Evolutionary conservation across 1,140 invertebrate species (phyloP), one percentile per base, ranked within the genome.

Genomic region (Trichoplusia ni): DNA sequence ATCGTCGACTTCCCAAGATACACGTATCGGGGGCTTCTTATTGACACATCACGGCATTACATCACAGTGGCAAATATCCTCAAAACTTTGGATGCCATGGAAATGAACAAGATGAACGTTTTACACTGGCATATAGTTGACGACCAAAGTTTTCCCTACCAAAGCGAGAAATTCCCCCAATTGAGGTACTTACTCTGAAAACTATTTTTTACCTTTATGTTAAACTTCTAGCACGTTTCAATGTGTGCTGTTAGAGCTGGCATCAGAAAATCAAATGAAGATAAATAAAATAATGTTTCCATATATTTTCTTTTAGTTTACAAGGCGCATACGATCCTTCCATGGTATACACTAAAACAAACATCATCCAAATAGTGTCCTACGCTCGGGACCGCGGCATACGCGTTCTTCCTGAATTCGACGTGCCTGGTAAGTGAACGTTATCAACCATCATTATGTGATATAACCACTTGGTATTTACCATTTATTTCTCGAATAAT

Each of bases 91-190:
- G 95, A 96, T 62, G 94, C 95, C 0, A 97, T 98, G 96, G 92
- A 95, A 1, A 95, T 95, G 68, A 97, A 97, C 82, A 99, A 98
- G 88, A 88, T 97, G 56, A 98, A 98, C 85, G 96, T 98, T 0
- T 95, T 99, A 61, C 97, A 98, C 82, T 99, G 97, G 97, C 97
- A 99, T 83, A 96, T 99, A 16, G 94, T 96, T 0, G 98, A 99
- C 82, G 96, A 98, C 81, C 95, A 97, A 67, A 95, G 96, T 69
- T 99, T 98, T 85, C 97, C 98, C 0, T 98, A 96, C 81, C 90
- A 95, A 54, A 98, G 96, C 73, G 83, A 78, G 46, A 90, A 75
- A 29, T 98, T 94, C 90, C 97, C 97, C 0, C 87, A 93, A 46
- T 78, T 96, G 11, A 95, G 94, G 94, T 94, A 77, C 73, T 25